Evolutionary conservation across 2,113 vertebrate species (phyloP).

Genomic region (Mustela nigripes): DNA sequence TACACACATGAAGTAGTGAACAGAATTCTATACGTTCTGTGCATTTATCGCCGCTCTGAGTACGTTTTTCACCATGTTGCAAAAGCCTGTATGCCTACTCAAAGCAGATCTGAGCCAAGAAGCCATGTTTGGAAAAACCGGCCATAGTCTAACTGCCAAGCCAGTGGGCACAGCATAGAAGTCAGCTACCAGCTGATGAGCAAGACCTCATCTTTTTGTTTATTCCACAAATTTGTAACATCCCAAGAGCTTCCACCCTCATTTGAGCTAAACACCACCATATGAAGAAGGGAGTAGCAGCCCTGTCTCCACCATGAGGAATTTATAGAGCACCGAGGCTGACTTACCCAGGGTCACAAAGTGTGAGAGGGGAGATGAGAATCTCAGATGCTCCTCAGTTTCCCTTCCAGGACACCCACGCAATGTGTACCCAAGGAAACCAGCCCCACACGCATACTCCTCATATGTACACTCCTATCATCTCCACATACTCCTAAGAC

Average conservation of each 20-base stretch:
- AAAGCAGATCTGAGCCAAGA: slow-evolving; percentile 39
- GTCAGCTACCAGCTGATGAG: neutral
- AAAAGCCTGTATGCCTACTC: slow-evolving; percentile 9
- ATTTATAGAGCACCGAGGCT: neutral
- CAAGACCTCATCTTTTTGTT: neutral
- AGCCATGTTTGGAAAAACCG: slow-evolving; percentile 39
- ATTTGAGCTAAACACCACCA: neutral
- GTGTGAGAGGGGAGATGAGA: slow-evolving; percentile 25
- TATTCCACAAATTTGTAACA: neutral
- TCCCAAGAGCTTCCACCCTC: neutral
- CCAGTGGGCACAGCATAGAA: neutral
- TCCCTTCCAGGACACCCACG: neutral
- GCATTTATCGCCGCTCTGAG: neutral
- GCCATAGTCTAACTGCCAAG: slow-evolving; percentile 37
- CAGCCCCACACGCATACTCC: neutral
- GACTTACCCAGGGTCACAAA: slow-evolving; percentile 36
- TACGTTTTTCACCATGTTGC: slow-evolving; percentile 23
- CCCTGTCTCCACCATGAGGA: neutral
- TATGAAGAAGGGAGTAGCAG: neutral
- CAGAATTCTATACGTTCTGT: neutral
- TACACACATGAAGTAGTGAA: neutral
- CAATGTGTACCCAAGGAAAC: neutral
- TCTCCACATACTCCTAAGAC: slow-evolving; percentile 30
- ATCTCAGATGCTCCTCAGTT: slow-evolving; percentile 24
- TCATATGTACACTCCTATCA: neutral